Evolutionary conservation across 2,113 vertebrate species (phyloP), one percentile per base, ranked within the genome.

Genomic region (Paraplagusia blochii): DNA sequence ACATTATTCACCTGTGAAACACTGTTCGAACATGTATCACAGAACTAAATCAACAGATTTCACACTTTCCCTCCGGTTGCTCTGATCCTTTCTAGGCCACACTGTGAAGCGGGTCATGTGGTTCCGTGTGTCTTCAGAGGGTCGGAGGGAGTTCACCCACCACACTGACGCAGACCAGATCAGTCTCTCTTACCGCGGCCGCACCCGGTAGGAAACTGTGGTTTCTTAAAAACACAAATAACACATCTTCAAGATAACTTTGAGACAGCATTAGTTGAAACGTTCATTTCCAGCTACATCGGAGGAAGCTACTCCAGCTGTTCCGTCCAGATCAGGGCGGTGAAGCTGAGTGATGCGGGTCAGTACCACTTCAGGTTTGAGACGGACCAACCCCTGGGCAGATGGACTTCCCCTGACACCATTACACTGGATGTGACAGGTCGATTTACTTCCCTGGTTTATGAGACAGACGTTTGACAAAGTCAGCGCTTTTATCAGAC

Each of bases 321-420:
- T 44, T 87, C 84, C 0, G 76, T 92, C 53, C 87, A 90, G 76
- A 88, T 92, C 40, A 80, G 74, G 1, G 53, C 69, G 6, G 82
- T 88, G 18, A 86, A 82, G 64, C 70, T 87, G 55, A 89, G 85
- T n/a, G 90, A 92, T 66, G 85, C 75, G 0, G 90, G 90, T 9
- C 82, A 87, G 56, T 92, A 90, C 67, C 87, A 90, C 80, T 92
- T 92, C 72, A 84, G 90, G 71, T 91, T 92, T 50, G 88, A 91
- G 69, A 90, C 88, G 0, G 85, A 91, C 67, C 86, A 89, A 9
- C 84, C 77, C 1, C 79, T 87, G 64, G 90, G 89, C 10, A 76
- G 87, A 61, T 90, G 88, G 90, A 91, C 90, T 7, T 92, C 90
- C 13, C 81, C 89, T 0, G 83, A 89, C 69, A 81, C 85, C 35